Base-by-base conservation (phyloP, 2,888 invertebrate genomes). In the Diaprepes abbreviatus region DNA sequence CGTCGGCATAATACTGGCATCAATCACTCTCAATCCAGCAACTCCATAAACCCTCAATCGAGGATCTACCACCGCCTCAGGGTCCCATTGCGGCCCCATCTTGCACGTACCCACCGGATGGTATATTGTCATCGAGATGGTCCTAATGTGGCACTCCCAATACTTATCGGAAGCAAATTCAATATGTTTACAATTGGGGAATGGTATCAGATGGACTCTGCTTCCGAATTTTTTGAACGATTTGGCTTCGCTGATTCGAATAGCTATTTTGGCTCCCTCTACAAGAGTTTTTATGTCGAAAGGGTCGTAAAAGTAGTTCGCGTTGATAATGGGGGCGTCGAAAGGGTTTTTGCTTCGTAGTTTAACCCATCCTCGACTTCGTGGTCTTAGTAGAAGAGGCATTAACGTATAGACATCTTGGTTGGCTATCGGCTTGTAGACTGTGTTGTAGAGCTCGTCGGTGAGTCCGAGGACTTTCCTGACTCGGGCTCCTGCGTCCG, bases 81-180 rank as follows among this genome's bases (percentile, higher is more conserved):
- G 85, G 80, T 95, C 95, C 86, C 88, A 90, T 1, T 88, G 85
- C 0, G 94, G 93, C 5, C 95, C 95, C 95, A 95, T 95, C 83
- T 95, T 95, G 12, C 93, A 89, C 0, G 95, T 95, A 5, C 95
- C 95, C 43, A 92, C 91, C 0, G 94, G 95, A 86, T 95, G 95
- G 80, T 95, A 95, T 77, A 95, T 93, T 2, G 95, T 95, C 93
- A 94, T 94, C 2, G 94, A 92, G 76, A 94, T 92, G 59, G 93
- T 93, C 33, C 94, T 86, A 57, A 93, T 92, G 82, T 94, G 92
- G 81, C 96, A 96, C 83, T 94, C 95, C 85, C 95, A 91, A 79
- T 95, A 96, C 21, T 89, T 90, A 78, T 95, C 95, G 0, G 92
- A 91, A 76, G 89, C 90, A 77, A 93, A 94, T 73, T 88, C 87